phyloP scores from a whole-genome alignment of 2,888 invertebrate genomes.

The Calliphora vomitoria region DNA sequence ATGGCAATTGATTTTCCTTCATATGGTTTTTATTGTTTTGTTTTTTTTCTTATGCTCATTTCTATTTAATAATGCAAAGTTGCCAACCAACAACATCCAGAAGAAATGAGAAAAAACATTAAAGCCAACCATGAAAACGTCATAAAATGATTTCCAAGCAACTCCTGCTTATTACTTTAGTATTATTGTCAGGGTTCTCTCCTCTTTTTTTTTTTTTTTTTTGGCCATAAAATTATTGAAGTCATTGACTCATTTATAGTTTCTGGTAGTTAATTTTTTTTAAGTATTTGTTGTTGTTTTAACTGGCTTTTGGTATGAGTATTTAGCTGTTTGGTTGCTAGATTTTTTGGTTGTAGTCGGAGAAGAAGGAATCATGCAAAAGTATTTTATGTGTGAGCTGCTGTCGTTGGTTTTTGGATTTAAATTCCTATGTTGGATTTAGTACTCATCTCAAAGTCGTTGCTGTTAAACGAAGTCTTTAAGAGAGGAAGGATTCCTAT shows the following conservation, averaged over 20 bases:
- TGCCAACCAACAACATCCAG: conserved; percentile 8
- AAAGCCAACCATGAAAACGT: conserved; percentile 59
- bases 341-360: background rate
- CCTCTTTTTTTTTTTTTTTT: background rate
- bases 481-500: background rate
- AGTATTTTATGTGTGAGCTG: background rate
- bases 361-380: conserved; percentile 4
- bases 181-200: conserved; percentile 31
- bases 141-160: conserved; percentile 53
- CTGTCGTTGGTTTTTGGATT: background rate
- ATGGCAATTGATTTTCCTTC: conserved; percentile 65
- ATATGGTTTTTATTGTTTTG: conserved; percentile 51
- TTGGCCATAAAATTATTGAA: conserved; percentile 62
- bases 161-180: conserved; percentile 16
- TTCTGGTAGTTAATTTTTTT: conserved; percentile 32
- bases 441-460: background rate
- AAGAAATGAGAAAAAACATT: conserved; percentile 19
- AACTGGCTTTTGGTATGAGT: conserved; percentile 8
- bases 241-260: conserved; percentile 67
- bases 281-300: conserved; percentile 19
- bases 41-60: conserved; percentile 8
- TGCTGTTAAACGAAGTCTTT: no score
- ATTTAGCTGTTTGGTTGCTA: background rate
- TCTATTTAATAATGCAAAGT: conserved; percentile 55
- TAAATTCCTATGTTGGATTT: conserved; percentile 3